Evolutionary conservation across 2,797 vertebrate genomes (phyloP).

Genomic region (Sebastolobus alascanus): DNA sequence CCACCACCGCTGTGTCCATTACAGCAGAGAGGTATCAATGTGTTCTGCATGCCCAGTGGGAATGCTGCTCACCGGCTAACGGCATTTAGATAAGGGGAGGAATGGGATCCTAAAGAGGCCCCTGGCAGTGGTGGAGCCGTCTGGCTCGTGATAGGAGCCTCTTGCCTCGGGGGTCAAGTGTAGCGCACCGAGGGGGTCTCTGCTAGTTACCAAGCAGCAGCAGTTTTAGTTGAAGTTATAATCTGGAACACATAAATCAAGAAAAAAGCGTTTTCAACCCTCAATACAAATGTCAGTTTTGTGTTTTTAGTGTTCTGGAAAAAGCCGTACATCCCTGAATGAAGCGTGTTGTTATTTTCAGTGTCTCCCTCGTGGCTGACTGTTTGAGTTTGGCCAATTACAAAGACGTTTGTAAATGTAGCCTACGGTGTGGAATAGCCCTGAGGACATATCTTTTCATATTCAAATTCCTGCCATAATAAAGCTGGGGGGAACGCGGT

Average conservation of each 20-base stretch:
- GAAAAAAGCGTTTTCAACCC: constrained; percentile 5
- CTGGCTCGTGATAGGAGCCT: constrained; percentile 42
- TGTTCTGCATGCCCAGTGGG: constrained; percentile 53
- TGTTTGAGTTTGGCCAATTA: constrained; percentile 67
- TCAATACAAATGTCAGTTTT: constrained; percentile 22
- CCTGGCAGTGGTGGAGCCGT: constrained; percentile 51
- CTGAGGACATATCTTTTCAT: constrained; percentile 66
- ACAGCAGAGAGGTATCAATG: constrained; percentile 24
- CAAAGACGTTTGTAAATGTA: constrained; percentile 69
- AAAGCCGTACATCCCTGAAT: constrained; percentile 17
- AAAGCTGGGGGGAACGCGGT: constrained; percentile 38
- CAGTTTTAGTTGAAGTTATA: background rate
- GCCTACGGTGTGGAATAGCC: constrained; percentile 55
- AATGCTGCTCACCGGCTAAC: constrained; percentile 46
- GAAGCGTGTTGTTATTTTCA: constrained; percentile 45
- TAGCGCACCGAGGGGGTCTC: constrained; percentile 23
- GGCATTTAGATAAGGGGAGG: constrained; percentile 54
- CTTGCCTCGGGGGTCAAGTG: constrained; percentile 52
- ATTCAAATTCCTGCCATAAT: constrained; percentile 69
- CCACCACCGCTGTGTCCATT: constrained; percentile 27
- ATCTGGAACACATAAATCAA: constrained; percentile 1
- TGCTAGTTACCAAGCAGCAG: background rate
- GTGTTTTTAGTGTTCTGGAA: constrained; percentile 12
- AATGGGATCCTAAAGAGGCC: constrained; percentile 52
- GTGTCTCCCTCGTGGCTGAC: constrained; percentile 48